Conservation (phyloP, 1,140 invertebrate species). For the Condylostylus longicornis region DNA sequence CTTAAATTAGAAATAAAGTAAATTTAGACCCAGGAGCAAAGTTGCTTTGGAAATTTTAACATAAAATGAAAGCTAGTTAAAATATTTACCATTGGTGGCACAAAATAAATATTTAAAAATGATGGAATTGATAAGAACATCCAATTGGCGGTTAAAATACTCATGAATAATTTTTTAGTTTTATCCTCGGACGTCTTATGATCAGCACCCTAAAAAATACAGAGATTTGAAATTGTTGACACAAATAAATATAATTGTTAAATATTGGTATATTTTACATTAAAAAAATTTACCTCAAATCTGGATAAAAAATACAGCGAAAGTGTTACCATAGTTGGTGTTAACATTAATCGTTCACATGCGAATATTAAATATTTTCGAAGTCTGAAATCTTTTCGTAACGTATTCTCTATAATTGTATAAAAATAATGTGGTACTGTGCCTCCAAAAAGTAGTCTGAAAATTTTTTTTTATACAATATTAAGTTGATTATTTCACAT, state of each 20-base stretch:
- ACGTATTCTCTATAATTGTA: conserved; percentile 37
- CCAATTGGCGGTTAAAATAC: conserved; percentile 49
- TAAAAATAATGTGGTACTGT: conserved; percentile 58
- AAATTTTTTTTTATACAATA: conserved; percentile 10
- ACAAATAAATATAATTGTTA: background rate
- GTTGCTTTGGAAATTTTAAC: no score
- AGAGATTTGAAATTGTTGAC: background rate
- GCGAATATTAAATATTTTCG: conserved; percentile 34
- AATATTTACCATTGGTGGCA: conserved; percentile 51
- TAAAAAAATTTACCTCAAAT: conserved; percentile 40
- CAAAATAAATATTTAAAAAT: conserved; percentile 49
- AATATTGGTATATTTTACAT: background rate
- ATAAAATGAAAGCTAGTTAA: background rate
- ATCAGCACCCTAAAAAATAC: conserved; percentile 39
- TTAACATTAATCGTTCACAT: conserved; percentile 50
- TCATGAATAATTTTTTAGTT: conserved; percentile 41
- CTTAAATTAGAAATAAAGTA: no score
- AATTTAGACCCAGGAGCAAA: no score
- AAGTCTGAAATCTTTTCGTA: conserved; percentile 20
- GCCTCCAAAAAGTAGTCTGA: conserved; percentile 52
- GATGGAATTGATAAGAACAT: conserved; percentile 55
- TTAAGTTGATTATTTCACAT: background rate
- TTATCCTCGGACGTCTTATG: conserved; percentile 42
- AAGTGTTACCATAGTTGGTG: conserved; percentile 50
- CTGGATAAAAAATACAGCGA: conserved; percentile 49